Percentiles rank a stretch among this genome's conserved stretches.
These are phyloP conservation scores for Pristionchus fissidentatus DNA, from an alignment of 2,888 invertebrate genomes.

Conservation along the genomic window DNA sequence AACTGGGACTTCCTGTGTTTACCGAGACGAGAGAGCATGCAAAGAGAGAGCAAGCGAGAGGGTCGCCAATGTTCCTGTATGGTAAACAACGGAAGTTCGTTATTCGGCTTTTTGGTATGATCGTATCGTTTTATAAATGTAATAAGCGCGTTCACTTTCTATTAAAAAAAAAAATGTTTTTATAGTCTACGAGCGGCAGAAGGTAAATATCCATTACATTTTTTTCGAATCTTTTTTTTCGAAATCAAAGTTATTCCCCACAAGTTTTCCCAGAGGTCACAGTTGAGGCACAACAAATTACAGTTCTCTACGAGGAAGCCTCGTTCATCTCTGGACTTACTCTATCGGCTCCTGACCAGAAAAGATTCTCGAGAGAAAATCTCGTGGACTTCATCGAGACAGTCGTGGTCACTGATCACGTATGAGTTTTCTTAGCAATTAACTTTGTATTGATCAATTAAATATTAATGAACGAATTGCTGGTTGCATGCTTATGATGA, in stretches of 20 bases:
- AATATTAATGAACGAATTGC: neutral
- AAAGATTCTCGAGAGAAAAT: neutral
- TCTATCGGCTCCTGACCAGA: neutral
- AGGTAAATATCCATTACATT: too few relatives aligned
- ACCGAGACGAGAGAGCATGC: too few relatives aligned
- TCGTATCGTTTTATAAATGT: too few relatives aligned
- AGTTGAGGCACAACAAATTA: too few relatives aligned
- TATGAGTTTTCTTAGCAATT: neutral
- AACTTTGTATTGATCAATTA: neutral
- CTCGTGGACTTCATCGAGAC: constrained; percentile 34
- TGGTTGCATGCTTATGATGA: neutral
- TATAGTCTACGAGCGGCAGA: neutral
- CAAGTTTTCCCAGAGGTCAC: too few relatives aligned
- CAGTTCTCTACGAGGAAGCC: constrained; percentile 26
- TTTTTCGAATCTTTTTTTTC: too few relatives aligned
- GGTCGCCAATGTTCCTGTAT: too few relatives aligned
- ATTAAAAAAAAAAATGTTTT: neutral
- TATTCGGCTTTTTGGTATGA: too few relatives aligned
- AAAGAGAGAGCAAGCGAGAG: too few relatives aligned
- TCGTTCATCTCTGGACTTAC: neutral
- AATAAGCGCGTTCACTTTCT: neutral
- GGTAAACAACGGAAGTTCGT: too few relatives aligned
- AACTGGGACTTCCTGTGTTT: too few relatives aligned
- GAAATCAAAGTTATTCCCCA: too few relatives aligned
- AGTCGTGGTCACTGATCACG: constrained; percentile 39